phyloP scores from a whole-genome alignment of 2,888 invertebrate genomes.

The Epirrhoe alternata region DNA sequence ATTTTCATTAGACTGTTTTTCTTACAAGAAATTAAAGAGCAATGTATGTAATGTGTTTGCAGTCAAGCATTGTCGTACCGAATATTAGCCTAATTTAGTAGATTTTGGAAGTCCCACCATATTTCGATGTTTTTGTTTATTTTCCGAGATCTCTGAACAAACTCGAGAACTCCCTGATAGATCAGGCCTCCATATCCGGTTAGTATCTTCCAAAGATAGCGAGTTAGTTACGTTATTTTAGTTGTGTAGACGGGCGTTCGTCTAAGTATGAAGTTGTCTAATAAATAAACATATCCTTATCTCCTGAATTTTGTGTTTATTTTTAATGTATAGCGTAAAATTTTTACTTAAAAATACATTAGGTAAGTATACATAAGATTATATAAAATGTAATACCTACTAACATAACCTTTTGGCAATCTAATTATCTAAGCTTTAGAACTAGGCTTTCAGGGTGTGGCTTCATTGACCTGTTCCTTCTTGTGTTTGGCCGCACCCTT shows the following conservation, averaged over 20 bases:
- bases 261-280: conserved; percentile 79
- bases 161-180: conserved; percentile 7
- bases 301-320: conserved; percentile 58
- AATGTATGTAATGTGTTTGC: background rate
- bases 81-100: conserved; percentile 43
- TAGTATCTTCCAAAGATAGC: conserved; percentile 83
- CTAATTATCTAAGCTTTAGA: background rate
- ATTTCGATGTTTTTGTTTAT: conserved; percentile 43
- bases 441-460: conserved; percentile 2
- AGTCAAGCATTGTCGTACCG: conserved; percentile 42
- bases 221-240: conserved; percentile 69
- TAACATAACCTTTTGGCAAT: background rate
- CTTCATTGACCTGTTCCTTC: conserved; percentile 55
- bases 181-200: conserved; percentile 60
- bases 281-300: conserved; percentile 85
- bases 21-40: background rate
- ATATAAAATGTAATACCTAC: background rate
- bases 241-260: conserved; percentile 62
- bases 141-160: conserved; percentile 33
- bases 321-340: background rate
- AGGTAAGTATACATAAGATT: too few species aligned
- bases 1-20: background rate
- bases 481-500: conserved; percentile 85
- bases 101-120: conserved; percentile 54
- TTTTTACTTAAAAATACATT: background rate